A percentile compares a stretch with the other conserved stretches of the same genome.
These are phyloP conservation scores for Drosophila mayaguana DNA, from an alignment of 2,888 invertebrate genomes.

Conservation along the genomic window DNA sequence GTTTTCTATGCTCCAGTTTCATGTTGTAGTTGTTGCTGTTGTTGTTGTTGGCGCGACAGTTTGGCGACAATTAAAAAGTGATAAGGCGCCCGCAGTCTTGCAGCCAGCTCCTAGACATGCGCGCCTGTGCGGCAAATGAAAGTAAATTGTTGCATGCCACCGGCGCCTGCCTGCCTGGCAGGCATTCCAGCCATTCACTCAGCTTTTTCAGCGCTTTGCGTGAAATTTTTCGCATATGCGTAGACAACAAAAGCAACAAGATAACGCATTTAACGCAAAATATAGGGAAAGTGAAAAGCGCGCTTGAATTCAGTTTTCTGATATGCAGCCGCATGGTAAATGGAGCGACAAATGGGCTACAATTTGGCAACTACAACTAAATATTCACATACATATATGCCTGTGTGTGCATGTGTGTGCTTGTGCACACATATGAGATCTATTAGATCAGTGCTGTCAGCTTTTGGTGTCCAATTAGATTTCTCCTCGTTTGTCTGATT, in stretches of 20 bases:
- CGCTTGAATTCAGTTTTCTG: constrained; percentile 26
- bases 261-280: constrained; percentile 76
- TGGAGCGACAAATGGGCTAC: constrained; percentile 40
- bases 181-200: constrained; percentile 76
- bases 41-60: constrained; percentile 37
- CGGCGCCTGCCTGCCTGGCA: constrained; percentile 50
- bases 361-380: not conserved
- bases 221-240: constrained; percentile 69
- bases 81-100: constrained; percentile 68
- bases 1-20: constrained; percentile 84
- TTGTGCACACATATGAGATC: not conserved
- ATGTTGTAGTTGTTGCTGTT: constrained; percentile 8
- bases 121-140: constrained; percentile 64
- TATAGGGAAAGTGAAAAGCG: constrained; percentile 76
- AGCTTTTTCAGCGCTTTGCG: constrained; percentile 42
- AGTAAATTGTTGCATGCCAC: constrained; percentile 75
- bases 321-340: constrained; percentile 33
- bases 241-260: constrained; percentile 52
- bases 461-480: constrained; percentile 29
- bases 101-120: constrained; percentile 8
- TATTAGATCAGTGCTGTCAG: constrained; percentile 5
- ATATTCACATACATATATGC: not conserved
- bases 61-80: constrained; percentile 75
- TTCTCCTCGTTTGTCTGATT: constrained; percentile 49
- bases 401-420: not conserved